Evolutionary conservation across 1,140 invertebrate species (phyloP), one percentile per base, ranked within the genome.

Genomic region (Parapsyche elsis): DNA sequence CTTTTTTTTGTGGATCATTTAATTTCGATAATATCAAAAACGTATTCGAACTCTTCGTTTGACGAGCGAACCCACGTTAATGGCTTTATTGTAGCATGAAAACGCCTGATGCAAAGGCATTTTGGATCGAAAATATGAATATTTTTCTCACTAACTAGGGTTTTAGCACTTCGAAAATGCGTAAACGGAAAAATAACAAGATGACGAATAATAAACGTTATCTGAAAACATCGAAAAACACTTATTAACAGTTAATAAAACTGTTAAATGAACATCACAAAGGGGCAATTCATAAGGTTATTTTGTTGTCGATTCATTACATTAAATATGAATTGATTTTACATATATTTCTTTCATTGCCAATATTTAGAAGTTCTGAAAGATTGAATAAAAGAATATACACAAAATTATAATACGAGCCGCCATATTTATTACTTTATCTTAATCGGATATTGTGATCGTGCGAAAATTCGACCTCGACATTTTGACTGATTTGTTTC

Each of bases 11-110:
- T 24, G 26, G 53, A 67, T 71, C 67, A 71, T 71, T 71, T 30
- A 71, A 71, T 30, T 71, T 71, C 67, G 67, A 71, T 71, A 12
- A 44, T 71, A 71, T 71, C 30, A 71, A 71, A 71, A 71, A 71
- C 67, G 67, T 71, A 71, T 71, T 71, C 26, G 24, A 71, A 71
- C 16, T 71, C 26, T 30, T 24, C 12, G 9, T 71, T 71, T 71
- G 67, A 71, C 24, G 67, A 71, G 30, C 67, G 67, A 67, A 38
- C 30, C 67, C 24, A n/a, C 67, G 10, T 74, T 74, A 74, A 74
- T 74, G 38, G 71, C 71, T 74, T 74, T 74, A 45, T 49, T 74
- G 71, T 74, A 74, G 21, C 71, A 26, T 23, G 23, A 71, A 24
- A 71, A 44, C 16, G 14, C 26, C 14, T 24, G 30, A 71, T 14